These are phyloP conservation scores for Poeciliopsis turneri DNA, from an alignment of 2,797 vertebrate species.

Conservation along the genomic window DNA sequence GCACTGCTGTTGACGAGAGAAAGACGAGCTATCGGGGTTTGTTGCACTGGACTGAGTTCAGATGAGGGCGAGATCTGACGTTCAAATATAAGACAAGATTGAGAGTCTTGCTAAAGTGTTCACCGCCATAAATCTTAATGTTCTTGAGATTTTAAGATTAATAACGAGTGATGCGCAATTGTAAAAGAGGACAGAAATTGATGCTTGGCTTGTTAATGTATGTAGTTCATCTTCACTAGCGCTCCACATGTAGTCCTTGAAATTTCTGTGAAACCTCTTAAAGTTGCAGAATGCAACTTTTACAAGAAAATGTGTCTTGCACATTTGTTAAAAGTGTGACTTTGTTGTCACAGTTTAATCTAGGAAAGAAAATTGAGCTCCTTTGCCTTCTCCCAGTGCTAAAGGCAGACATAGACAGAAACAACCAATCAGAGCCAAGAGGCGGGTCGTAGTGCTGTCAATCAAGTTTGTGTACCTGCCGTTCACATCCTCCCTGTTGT, in stretches of 20 bases:
- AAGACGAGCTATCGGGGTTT: background rate
- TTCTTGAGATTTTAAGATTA: background rate
- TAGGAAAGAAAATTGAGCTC: too few relatives aligned
- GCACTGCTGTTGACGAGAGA: background rate
- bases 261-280: background rate
- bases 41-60: background rate
- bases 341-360: too few relatives aligned
- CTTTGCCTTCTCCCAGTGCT: too few relatives aligned
- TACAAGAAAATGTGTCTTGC: too few relatives aligned
- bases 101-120: background rate
- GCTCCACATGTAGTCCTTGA: background rate
- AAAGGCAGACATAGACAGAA: too few relatives aligned
- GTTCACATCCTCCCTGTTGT: too few relatives aligned
- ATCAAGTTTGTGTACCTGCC: too few relatives aligned
- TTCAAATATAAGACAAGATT: background rate
- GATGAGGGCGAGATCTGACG: background rate
- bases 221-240: background rate
- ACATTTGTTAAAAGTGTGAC: too few relatives aligned
- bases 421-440: too few relatives aligned
- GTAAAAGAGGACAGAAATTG: background rate
- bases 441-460: too few relatives aligned
- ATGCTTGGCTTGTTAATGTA: background rate
- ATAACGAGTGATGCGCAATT: background rate
- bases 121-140: background rate
- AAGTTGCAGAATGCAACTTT: background rate